These are phyloP conservation scores for Drosophila pandora DNA, from an alignment of 1,140 invertebrate genomes.

Conservation along the genomic window DNA sequence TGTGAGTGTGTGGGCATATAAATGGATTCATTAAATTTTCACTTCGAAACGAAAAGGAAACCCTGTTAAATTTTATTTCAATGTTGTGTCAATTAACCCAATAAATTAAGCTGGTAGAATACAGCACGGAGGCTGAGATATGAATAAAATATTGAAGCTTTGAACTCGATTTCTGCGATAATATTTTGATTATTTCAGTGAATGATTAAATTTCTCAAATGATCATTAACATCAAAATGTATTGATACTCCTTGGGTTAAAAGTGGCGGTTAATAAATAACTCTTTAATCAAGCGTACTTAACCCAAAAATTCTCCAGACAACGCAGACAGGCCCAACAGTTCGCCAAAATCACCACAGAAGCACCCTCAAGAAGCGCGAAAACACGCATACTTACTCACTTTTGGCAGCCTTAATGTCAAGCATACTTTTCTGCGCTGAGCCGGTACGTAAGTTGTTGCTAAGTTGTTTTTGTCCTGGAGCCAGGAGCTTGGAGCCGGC, in stretches of 20 bases:
- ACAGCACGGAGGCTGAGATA: background rate
- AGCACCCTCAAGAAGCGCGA: constrained; percentile 16
- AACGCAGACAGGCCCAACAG: background rate
- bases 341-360: background rate
- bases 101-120: background rate
- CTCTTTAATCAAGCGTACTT: constrained; percentile 6
- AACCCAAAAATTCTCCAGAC: constrained; percentile 1
- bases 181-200: too few species aligned
- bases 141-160: too few species aligned
- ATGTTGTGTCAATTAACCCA: background rate
- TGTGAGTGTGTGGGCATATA: background rate
- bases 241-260: background rate
- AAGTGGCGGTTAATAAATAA: background rate
- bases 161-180: too few species aligned
- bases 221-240: too few species aligned
- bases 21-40: constrained; percentile 14
- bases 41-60: background rate
- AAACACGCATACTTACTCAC: constrained; percentile 8
- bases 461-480: constrained; percentile 15
- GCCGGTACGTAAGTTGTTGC: constrained; percentile 17
- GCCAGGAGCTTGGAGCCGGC: constrained; percentile 10
- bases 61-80: background rate
- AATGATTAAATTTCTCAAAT: too few species aligned
- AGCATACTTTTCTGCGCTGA: constrained; percentile 13
- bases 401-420: constrained; percentile 17